These are phyloP conservation scores for Tipula lateralis DNA, from an alignment of 2,888 invertebrate genomes.

Conservation along the genomic window DNA sequence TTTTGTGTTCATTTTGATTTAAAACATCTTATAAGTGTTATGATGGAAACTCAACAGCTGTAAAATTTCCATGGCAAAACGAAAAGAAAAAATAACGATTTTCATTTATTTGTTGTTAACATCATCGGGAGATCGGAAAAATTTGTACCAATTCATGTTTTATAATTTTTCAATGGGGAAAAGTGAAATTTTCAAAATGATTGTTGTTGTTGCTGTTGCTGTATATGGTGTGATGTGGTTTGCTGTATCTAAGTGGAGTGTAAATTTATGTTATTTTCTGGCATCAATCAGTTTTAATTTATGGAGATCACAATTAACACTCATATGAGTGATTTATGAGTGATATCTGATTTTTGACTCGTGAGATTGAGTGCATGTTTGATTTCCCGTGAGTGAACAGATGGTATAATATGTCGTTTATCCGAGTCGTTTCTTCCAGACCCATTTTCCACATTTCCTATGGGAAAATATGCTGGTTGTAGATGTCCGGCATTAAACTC, in stretches of 20 bases:
- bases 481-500: no score
- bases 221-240: no score
- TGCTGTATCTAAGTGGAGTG: background rate
- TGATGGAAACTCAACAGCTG: background rate
- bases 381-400: no score
- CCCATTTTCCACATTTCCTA: no score
- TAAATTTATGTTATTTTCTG: background rate
- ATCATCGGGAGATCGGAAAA: background rate
- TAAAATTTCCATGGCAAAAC: background rate
- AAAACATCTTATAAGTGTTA: slow-evolving; percentile 11
- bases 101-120: background rate
- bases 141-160: background rate
- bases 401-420: no score
- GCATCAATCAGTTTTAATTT: background rate
- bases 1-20: background rate
- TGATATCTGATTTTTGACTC: background rate
- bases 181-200: background rate
- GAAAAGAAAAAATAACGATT: background rate
- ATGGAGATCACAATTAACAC: background rate
- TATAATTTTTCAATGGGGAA: background rate
- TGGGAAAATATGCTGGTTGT: no score
- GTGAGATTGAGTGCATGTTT: no score
- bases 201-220: background rate
- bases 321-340: background rate
- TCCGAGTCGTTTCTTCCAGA: no score